A percentile compares a stretch with the other conserved stretches of the same genome.
Conservation (phyloP, 35 echinoderm and acorn worm genomes). For the Strongylocentrotus purpuratus region DNA sequence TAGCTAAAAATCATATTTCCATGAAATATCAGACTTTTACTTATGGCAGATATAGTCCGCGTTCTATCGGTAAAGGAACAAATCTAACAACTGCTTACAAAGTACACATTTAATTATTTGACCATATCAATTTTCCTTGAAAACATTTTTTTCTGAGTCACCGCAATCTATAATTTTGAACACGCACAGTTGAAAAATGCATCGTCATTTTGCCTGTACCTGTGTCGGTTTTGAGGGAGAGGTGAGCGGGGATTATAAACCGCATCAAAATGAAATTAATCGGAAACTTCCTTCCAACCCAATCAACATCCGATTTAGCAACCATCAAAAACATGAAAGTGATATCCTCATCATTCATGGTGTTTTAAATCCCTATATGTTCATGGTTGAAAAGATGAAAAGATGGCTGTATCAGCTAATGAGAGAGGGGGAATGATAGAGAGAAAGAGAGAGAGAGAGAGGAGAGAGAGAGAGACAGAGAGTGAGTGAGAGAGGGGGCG, state of each 20-base stretch:
- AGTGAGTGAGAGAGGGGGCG: neutral
- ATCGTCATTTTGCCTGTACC: neutral
- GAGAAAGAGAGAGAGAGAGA: neutral
- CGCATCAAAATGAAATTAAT: neutral
- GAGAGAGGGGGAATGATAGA: neutral
- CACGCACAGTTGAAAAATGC: constrained; percentile 2
- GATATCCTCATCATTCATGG: neutral
- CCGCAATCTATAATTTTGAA: neutral
- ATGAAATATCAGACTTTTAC: too few relatives aligned
- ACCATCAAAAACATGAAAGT: neutral
- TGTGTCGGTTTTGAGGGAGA: neutral
- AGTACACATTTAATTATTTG: neutral
- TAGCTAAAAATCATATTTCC: too few relatives aligned
- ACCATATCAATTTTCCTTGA: neutral
- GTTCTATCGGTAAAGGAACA: too few relatives aligned
- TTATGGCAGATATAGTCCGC: too few relatives aligned
- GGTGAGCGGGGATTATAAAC: neutral
- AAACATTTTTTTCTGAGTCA: neutral
- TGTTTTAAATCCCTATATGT: neutral
- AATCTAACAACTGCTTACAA: neutral
- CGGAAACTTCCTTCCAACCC: neutral
- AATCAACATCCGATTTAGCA: neutral
- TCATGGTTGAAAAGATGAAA: neutral
- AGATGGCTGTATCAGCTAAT: neutral
- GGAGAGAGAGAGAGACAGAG: neutral